Conservation (phyloP, 2,888 invertebrate species). For the Netelia fuscicornis region DNA sequence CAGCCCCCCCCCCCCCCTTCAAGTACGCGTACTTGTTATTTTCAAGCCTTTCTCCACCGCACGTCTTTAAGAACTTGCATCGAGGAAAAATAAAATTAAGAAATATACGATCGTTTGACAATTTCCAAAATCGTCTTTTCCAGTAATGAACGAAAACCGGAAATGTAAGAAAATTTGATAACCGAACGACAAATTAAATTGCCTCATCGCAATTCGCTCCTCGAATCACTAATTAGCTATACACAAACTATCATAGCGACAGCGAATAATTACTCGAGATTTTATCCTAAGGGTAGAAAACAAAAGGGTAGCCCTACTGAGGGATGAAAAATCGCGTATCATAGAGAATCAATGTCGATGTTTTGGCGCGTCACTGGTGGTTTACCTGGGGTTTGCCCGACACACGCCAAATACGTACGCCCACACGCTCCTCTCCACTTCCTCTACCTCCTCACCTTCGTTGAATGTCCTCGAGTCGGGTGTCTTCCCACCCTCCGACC, state of each 20-base stretch:
- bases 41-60: neutral
- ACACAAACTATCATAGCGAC: neutral
- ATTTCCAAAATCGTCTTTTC: no score
- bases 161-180: no score
- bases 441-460: constrained; percentile 6
- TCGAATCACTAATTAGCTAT: no score
- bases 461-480: neutral
- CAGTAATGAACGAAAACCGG: no score
- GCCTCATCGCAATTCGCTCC: no score
- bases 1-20: no score
- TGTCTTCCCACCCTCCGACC: neutral
- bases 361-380: constrained; percentile 32
- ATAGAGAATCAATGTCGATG: constrained; percentile 14
- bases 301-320: neutral
- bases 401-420: constrained; percentile 47
- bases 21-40: neutral
- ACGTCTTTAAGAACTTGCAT: neutral
- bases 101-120: no score
- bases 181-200: no score
- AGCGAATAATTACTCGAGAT: neutral
- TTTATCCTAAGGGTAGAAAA: neutral
- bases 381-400: constrained; percentile 43
- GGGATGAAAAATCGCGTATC: constrained; percentile 19
- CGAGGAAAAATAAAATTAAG: neutral
- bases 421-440: constrained; percentile 44